A percentile compares a stretch with the other conserved stretches of the same genome.
Conservation (phyloP, 2,888 invertebrate species). For the Isoperla grammatica region DNA sequence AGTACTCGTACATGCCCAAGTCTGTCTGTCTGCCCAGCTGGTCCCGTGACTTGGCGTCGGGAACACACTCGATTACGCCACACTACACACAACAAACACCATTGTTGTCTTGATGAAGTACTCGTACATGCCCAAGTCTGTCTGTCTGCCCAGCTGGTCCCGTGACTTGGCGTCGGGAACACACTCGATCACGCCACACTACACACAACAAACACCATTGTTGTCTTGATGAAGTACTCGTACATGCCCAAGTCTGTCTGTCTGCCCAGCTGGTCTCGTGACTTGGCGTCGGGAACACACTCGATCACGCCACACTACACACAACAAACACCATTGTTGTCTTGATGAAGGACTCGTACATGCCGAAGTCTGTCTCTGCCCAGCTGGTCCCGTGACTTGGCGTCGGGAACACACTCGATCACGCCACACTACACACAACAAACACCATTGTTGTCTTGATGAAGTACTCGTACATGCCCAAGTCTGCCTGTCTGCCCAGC, state of each 20-base stretch:
- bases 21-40: conserved; percentile 97
- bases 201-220: too few relatives aligned
- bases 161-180: conserved; percentile 99
- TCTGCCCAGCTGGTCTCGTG: conserved; percentile 93
- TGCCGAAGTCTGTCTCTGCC: conserved; percentile 91
- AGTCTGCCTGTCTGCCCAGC: too few relatives aligned
- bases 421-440: conserved; percentile 77
- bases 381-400: conserved; percentile 96
- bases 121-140: conserved; percentile 94
- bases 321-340: too few relatives aligned
- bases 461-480: too few relatives aligned
- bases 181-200: conserved; percentile 99
- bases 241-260: conserved; percentile 96
- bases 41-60: conserved; percentile 96
- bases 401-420: conserved; percentile 99
- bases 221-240: conserved; percentile 91
- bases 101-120: conserved; percentile 91
- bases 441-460: conserved; percentile 45
- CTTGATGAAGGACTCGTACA: conserved; percentile 94
- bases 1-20: conserved; percentile 95
- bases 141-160: conserved; percentile 95
- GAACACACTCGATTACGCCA: conserved; percentile 99
- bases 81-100: too few relatives aligned
- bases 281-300: conserved; percentile 99
- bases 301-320: conserved; percentile 98